Evolutionary conservation across 2,888 invertebrate species (phyloP).

Genomic region (Cryptocheilus praepositus): DNA sequence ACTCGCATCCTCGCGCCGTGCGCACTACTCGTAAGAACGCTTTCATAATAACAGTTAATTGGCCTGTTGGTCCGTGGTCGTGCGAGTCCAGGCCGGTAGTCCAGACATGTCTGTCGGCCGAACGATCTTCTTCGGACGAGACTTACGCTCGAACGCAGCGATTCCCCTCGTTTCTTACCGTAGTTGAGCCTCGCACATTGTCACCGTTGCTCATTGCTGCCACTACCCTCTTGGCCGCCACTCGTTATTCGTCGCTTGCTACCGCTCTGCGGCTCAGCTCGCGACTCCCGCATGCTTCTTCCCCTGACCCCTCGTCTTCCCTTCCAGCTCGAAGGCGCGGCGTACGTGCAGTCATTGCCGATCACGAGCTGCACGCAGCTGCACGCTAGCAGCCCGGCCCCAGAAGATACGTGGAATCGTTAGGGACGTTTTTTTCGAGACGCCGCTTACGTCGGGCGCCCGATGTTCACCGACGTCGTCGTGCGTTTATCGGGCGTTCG

Average conservation of each 20-base stretch:
- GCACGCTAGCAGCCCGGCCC: conserved; percentile 19
- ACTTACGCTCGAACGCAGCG: conserved; percentile 20
- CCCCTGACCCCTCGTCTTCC: neutral
- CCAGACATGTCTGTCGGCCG: neutral
- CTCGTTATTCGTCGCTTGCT: neutral
- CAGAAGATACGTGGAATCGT: conserved; percentile 56
- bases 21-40: conserved; percentile 56
- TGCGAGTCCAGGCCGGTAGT: conserved; percentile 51
- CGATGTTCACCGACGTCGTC: too few species aligned
- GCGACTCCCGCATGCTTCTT: neutral
- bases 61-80: conserved; percentile 56
- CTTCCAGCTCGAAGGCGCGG: conserved; percentile 4
- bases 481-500: too few species aligned
- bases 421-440: conserved; percentile 41
- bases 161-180: conserved; percentile 28
- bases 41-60: conserved; percentile 68
- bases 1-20: neutral
- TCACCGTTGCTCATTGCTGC: neutral
- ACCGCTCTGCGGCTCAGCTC: too few species aligned
- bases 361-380: conserved; percentile 51
- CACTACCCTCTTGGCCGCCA: neutral
- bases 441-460: conserved; percentile 1
- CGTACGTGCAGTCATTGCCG: conserved; percentile 50
- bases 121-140: conserved; percentile 33
- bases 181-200: neutral